These are phyloP conservation scores for Stegostoma tigrinum DNA, from an alignment of 2,113 vertebrate species.

Conservation along the genomic window DNA sequence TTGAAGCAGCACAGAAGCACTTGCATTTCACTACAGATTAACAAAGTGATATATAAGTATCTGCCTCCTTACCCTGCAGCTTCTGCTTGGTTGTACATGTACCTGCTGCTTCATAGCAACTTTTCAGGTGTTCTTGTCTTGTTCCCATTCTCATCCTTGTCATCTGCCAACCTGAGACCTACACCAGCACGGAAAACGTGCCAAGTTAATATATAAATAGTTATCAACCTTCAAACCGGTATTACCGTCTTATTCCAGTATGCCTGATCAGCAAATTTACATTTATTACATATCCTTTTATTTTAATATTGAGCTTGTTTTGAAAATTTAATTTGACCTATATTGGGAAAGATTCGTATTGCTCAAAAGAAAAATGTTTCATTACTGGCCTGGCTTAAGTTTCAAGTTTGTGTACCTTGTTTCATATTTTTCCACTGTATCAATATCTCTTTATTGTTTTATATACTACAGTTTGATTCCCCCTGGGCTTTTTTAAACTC, in stretches of 20 bases:
- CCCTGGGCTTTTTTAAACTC: not conserved
- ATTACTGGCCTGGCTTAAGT: not conserved
- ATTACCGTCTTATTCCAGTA: not conserved
- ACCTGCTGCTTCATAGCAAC: too few species aligned
- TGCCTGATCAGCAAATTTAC: not conserved
- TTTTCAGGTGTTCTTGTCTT: too few species aligned
- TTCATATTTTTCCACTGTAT: not conserved
- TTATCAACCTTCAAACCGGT: not conserved
- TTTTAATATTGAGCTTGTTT: not conserved
- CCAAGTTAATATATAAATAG: not conserved
- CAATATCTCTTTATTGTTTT: not conserved
- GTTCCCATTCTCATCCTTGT: too few species aligned
- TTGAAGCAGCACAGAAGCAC: too few species aligned
- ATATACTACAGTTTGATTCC: not conserved
- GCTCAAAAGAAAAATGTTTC: not conserved
- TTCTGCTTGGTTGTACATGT: too few species aligned
- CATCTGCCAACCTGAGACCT: not conserved
- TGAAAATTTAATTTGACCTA: not conserved
- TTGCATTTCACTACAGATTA: too few species aligned
- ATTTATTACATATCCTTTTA: not conserved
- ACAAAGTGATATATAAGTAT: too few species aligned
- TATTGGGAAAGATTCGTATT: not conserved
- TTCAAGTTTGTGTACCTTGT: not conserved
- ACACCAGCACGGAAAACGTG: not conserved
- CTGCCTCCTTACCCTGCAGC: too few species aligned